Evolutionary conservation across 2,113 vertebrate genomes (phyloP), one percentile per base, ranked within the genome.

Genomic region (Nesoenas mayeri): DNA sequence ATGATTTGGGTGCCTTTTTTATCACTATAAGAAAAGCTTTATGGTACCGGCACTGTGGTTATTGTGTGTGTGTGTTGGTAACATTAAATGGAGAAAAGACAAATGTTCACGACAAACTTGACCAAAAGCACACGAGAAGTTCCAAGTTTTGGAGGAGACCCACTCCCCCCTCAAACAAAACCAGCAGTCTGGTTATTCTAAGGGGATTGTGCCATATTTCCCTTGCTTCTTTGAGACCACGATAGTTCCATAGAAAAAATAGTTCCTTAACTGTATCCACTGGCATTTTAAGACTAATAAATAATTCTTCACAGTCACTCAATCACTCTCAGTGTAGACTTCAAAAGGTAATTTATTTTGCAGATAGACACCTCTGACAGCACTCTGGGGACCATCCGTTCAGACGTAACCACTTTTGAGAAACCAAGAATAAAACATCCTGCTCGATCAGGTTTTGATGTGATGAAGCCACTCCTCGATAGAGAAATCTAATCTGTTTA

Each of bases 331-430:
- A 40, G 78, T 73, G 67, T 54, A 82, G 81, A 62, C 79, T 95
- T 96, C 85, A 48, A 54, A 94, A 85, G 64, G 61, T 91, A 62
- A 90, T 96, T 95, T 91, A 93, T 96, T 97, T 95, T 95, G 81
- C 66, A 93, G 93, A 91, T 70, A 38, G 94, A 66, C 89, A 58
- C 79, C 71, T 54, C 84, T 94, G 89, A 89, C 80, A 88, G 94
- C 70, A 40, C 81, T 91, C 91, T 58, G 58, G 74, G 82, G 87
- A 40, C 84, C 50, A 11, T 73, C 93, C 70, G 79, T 75, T 91
- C 79, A 6, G 4, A 79, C 40, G 12, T n/a, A 89, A 54, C 70
- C 50, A 10, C 53, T 95, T 81, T 72, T 50, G 61, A 79, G 54
- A 40, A 93, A 70, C 44, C 24, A 13, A 47, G 70, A 83, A 28